Percentiles rank a stretch among this genome's conserved stretches.
Conservation (phyloP, 2,888 invertebrate species). For the Nezara viridula region DNA sequence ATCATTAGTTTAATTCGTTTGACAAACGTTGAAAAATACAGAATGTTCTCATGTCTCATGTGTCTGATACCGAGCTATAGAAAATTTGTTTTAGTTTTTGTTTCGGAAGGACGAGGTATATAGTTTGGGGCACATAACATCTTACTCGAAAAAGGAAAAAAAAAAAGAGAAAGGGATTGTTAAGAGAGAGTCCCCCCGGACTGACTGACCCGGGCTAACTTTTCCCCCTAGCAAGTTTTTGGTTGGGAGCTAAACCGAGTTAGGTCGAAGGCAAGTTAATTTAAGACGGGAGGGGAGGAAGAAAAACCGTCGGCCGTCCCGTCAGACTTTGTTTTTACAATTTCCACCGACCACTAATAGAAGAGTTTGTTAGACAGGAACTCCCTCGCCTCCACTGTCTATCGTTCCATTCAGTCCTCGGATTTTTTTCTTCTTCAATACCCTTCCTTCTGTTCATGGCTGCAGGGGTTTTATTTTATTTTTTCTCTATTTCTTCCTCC, state of each 20-base stretch:
- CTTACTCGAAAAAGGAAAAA: background rate
- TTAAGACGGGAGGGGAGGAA: constrained; percentile 43
- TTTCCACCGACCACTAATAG: constrained; percentile 53
- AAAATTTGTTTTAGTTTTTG: background rate
- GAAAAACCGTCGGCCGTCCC: constrained; percentile 34
- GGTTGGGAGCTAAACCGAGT: constrained; percentile 4
- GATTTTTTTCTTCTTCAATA: constrained; percentile 21
- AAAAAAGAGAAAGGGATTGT: constrained; percentile 18
- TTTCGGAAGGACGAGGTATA: background rate
- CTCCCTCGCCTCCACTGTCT: constrained; percentile 6
- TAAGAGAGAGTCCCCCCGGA: constrained; percentile 34
- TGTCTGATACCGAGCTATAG: too few relatives aligned
- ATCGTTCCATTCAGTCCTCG: constrained; percentile 1
- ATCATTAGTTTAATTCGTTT: too few relatives aligned
- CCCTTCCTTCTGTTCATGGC: background rate
- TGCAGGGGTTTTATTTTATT: background rate
- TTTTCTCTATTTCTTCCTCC: background rate
- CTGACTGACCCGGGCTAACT: constrained; percentile 41
- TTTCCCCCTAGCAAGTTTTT: constrained; percentile 24
- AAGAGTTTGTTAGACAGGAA: constrained; percentile 47
- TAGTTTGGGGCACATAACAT: background rate
- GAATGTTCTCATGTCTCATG: too few relatives aligned
- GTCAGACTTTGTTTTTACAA: constrained; percentile 55
- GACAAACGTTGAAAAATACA: too few relatives aligned
- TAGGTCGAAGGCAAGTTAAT: constrained; percentile 47